These are phyloP conservation scores for Saturnia pavonia DNA, from an alignment of 2,888 invertebrate species.

Conservation along the genomic window DNA sequence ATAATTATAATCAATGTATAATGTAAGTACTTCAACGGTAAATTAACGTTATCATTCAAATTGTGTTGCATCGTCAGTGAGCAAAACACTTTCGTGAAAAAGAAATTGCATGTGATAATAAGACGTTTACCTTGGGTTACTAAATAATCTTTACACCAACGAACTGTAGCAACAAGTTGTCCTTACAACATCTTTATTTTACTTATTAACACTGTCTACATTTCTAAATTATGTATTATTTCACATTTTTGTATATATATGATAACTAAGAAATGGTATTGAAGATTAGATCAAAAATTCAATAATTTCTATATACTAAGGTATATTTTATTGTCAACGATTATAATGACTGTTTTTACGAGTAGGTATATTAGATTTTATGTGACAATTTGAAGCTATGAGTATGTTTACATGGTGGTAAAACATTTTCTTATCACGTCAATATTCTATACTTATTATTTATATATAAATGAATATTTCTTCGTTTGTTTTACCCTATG, in stretches of 20 bases:
- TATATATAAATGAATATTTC: too few species aligned
- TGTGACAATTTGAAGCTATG: too few species aligned
- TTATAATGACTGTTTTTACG: too few species aligned
- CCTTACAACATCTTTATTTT: constrained; percentile 14
- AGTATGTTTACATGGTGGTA: too few species aligned
- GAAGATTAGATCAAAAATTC: not conserved
- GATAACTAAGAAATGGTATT: not conserved
- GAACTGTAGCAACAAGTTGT: constrained; percentile 23
- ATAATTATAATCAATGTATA: not conserved
- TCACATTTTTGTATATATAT: not conserved
- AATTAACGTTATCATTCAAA: constrained; percentile 11
- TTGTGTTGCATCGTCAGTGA: constrained; percentile 15
- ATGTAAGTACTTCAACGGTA: constrained; percentile 6
- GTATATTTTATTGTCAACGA: not conserved
- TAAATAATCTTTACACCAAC: constrained; percentile 20
- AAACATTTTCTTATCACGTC: too few species aligned
- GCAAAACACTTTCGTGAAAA: constrained; percentile 35
- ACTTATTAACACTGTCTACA: constrained; percentile 1
- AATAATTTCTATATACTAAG: not conserved
- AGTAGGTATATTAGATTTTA: too few species aligned
- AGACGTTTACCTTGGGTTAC: constrained; percentile 40
- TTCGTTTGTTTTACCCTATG: too few species aligned
- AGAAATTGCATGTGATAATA: constrained; percentile 41
- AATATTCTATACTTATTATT: too few species aligned
- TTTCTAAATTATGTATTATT: not conserved